These are phyloP conservation scores for Thelaira solivaga DNA, from an alignment of 2,888 invertebrate species.

Conservation along the genomic window DNA sequence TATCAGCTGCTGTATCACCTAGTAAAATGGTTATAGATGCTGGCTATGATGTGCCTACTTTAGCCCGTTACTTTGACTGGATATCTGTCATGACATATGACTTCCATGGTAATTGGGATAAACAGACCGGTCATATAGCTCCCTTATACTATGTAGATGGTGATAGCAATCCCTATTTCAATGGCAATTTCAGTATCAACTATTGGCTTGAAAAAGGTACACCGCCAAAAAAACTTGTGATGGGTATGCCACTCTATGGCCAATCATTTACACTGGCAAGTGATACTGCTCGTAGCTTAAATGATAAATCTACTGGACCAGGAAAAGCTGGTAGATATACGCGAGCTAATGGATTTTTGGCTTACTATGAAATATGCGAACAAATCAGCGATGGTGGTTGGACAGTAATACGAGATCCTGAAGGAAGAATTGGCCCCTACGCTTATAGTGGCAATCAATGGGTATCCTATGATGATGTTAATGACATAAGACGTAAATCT, in stretches of 20 bases:
- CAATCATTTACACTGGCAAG: constrained; percentile 84
- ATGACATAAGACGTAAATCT: constrained; percentile 81
- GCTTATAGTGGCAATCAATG: constrained; percentile 85
- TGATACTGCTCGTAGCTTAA: constrained; percentile 78
- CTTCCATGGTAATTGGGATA: constrained; percentile 86
- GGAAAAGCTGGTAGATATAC: constrained; percentile 85
- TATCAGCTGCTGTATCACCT: constrained; percentile 86
- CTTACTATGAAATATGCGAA: constrained; percentile 87
- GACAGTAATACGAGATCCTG: constrained; percentile 81
- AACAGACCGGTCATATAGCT: constrained; percentile 85
- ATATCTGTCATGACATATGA: constrained; percentile 90
- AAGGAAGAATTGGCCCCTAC: constrained; percentile 84
- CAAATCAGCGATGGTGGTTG: constrained; percentile 80
- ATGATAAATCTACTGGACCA: constrained; percentile 81
- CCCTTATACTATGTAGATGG: constrained; percentile 83
- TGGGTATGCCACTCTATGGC: constrained; percentile 88
- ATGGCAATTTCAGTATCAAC: constrained; percentile 84
- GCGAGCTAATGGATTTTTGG: constrained; percentile 84
- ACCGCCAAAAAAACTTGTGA: constrained; percentile 81
- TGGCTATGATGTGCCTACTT: constrained; percentile 84
- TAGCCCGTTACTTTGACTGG: constrained; percentile 86
- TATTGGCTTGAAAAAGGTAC: constrained; percentile 85
- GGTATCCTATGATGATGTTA: constrained; percentile 86
- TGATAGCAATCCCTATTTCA: constrained; percentile 82
- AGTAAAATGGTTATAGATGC: constrained; percentile 84